Base-by-base conservation (phyloP, 2,797 vertebrate species). In the Cottoperca gobio region DNA sequence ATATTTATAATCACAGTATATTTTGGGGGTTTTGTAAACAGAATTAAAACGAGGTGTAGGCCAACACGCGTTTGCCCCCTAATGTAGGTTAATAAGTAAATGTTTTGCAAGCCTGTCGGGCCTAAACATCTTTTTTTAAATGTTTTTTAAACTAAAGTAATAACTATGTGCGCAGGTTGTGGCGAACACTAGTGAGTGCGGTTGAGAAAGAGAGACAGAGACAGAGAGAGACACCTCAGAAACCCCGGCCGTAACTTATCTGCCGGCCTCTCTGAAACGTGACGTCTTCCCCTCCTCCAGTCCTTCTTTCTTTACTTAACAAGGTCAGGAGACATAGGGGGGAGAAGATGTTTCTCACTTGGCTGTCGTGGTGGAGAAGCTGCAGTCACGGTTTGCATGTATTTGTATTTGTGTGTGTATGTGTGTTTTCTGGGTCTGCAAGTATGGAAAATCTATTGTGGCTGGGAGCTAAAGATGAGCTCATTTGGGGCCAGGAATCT, bases 261-360 rank as follows among this genome's bases (percentile, higher is more conserved):
- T 33, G 9, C 68, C 33, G n/a, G 40, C 73, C 78, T 77, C 73
- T 81, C 60, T 6, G 23, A 80, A 83, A 79, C 66, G 69, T 49
- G 58, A 50, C 4, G 13, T 73, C 61, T 66, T 67, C 49, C 59
- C 71, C 73, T 80, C 60, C 81, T 83, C 40, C 48, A 1, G 76
- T 72, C 57, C 76, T 74, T 67, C 58, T 79, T 61, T 85, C 86
- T 91, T 89, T 87, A 85, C 89, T 94, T 90, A 88, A 93, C 89
- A 90, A 89, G 86, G 86, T 78, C 90, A 86, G 82, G 79, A 88
- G 76, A 85, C 80, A 37, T 71, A 26, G 82, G 65, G 59, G 59
- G 60, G 72, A 71, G 85, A 65, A 69, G 77, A 70, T 54, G 68
- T 89, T 88, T 89, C 79, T 88, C 83, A 86, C 74, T 67, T 71